Evolutionary conservation across 2,797 vertebrate genomes (phyloP).

Genomic region (Toxotes lorentzi): DNA sequence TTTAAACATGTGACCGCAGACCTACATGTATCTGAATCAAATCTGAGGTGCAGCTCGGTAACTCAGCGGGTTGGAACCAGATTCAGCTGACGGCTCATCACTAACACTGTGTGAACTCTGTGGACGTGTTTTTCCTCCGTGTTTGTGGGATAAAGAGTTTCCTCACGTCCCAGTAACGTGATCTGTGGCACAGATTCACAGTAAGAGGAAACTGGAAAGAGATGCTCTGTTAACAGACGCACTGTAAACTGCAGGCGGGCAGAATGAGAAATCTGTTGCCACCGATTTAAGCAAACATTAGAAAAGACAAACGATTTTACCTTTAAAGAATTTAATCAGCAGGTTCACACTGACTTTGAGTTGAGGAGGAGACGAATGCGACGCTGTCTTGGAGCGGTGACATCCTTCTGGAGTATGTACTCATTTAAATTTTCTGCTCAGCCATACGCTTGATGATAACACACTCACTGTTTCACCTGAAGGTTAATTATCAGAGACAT

Average conservation of each 20-base stretch:
- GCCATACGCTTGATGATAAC: conserved; percentile 40
- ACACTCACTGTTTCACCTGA: conserved; percentile 47
- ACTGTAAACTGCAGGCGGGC: no score
- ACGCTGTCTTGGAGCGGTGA: neutral
- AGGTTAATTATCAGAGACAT: conserved; percentile 59
- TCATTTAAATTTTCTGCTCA: conserved; percentile 51
- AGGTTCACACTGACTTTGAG: neutral
- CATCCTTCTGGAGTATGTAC: neutral
- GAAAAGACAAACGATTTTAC: neutral
- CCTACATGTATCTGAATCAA: no score
- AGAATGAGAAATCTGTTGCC: no score
- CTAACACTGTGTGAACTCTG: no score
- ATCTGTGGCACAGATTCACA: neutral
- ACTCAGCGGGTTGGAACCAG: no score
- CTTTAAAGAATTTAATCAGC: neutral
- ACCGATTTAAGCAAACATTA: no score
- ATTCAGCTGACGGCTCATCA: no score
- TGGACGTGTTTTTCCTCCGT: no score
- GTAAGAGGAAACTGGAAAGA: neutral
- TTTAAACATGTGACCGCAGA: neutral
- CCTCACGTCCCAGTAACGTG: neutral
- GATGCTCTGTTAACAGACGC: no score
- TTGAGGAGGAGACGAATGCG: no score
- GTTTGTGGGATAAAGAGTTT: no score
- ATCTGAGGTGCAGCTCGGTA: no score